These are phyloP conservation scores for Andrena marginata DNA, from an alignment of 2,888 invertebrate genomes.

Conservation along the genomic window DNA sequence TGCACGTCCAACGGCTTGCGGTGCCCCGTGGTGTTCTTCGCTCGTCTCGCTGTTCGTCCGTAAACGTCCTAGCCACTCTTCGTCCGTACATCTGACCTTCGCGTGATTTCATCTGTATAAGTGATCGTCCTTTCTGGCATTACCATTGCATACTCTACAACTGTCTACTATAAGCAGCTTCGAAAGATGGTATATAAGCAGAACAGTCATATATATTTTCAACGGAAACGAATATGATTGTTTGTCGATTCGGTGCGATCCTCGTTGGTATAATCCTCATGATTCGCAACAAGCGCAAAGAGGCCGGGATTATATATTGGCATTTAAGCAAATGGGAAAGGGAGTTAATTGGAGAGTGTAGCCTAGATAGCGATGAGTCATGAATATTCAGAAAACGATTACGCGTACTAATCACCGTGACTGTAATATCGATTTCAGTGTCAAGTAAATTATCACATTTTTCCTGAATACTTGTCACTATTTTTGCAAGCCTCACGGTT, in stretches of 20 bases:
- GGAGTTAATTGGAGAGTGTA: not conserved
- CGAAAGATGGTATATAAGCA: constrained; percentile 74
- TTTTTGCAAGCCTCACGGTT: constrained; percentile 51
- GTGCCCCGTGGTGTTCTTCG: constrained; percentile 77
- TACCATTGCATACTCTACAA: constrained; percentile 78
- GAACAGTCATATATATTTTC: constrained; percentile 57
- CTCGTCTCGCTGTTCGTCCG: constrained; percentile 77
- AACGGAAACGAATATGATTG: constrained; percentile 36
- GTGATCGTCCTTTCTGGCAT: constrained; percentile 76
- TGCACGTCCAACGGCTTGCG: constrained; percentile 77
- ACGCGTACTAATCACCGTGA: not conserved
- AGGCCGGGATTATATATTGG: constrained; percentile 23
- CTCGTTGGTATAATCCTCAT: not conserved
- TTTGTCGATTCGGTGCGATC: constrained; percentile 7
- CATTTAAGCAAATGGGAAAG: constrained; percentile 41
- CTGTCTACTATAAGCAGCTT: constrained; percentile 75
- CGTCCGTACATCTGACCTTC: constrained; percentile 80
- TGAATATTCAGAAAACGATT: not conserved
- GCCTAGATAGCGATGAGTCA: not conserved
- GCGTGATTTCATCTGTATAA: constrained; percentile 82
- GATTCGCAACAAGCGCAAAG: not conserved
- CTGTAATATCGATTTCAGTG: constrained; percentile 2
- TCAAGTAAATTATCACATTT: constrained; percentile 40
- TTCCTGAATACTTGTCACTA: constrained; percentile 55
- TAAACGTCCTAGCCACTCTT: constrained; percentile 80